phyloP scores from a whole-genome alignment of 2,888 invertebrate species.

The Nomada flava region DNA sequence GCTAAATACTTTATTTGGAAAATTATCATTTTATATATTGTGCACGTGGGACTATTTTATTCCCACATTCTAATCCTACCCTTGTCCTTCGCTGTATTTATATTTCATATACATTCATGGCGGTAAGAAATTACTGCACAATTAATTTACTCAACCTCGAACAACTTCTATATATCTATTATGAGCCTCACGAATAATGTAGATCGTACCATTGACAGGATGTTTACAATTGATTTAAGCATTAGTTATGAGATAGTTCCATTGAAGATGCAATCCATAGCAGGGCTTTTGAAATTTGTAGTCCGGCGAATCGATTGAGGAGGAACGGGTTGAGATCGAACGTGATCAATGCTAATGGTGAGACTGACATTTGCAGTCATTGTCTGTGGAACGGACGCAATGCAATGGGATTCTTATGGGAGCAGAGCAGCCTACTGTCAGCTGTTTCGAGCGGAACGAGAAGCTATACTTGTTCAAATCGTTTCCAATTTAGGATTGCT shows the following conservation, averaged over 20 bases:
- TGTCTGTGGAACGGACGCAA: slow-evolving; percentile 77
- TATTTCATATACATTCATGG: too few relatives aligned
- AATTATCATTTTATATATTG: too few relatives aligned
- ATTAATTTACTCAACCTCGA: too few relatives aligned
- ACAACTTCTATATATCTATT: background rate
- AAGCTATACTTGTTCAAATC: slow-evolving; percentile 31
- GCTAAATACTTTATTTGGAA: too few relatives aligned
- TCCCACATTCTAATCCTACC: too few relatives aligned
- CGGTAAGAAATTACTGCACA: too few relatives aligned
- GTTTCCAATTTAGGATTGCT: slow-evolving; percentile 42
- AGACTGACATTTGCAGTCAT: slow-evolving; percentile 83
- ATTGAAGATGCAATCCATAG: slow-evolving; percentile 6
- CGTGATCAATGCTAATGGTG: slow-evolving; percentile 82
- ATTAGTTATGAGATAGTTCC: slow-evolving; percentile 33
- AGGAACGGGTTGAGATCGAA: slow-evolving; percentile 73
- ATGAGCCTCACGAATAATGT: background rate
- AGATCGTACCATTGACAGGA: background rate
- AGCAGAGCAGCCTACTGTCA: slow-evolving; percentile 57
- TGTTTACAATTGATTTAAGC: slow-evolving; percentile 7
- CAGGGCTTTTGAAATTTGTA: slow-evolving; percentile 62
- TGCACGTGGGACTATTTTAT: too few relatives aligned
- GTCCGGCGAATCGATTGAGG: slow-evolving; percentile 42
- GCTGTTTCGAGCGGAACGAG: slow-evolving; percentile 19
- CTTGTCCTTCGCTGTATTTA: too few relatives aligned
- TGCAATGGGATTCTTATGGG: slow-evolving; percentile 75